Evolutionary conservation across 2,888 invertebrate genomes (phyloP).

Genomic region (Nemapogon koenigi): DNA sequence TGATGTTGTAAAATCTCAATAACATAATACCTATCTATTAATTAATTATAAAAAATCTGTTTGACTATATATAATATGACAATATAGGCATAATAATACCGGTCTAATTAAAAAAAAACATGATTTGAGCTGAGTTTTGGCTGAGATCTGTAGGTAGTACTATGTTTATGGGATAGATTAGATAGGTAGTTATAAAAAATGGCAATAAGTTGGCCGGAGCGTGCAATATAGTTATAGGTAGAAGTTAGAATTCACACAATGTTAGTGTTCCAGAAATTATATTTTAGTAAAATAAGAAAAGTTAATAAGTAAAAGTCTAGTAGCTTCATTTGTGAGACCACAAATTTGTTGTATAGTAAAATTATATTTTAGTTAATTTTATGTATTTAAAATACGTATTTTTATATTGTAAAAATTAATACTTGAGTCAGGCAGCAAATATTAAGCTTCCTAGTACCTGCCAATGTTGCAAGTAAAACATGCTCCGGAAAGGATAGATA

Average conservation of each 20-base stretch:
- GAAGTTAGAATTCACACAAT: not conserved
- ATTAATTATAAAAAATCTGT: no score
- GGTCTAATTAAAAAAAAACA: no score
- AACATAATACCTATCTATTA: no score
- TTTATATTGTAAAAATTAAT: conserved; percentile 10
- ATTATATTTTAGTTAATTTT: not conserved
- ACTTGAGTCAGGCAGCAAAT: conserved; percentile 51
- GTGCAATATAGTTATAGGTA: no score
- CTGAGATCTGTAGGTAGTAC: no score
- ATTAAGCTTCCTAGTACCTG: conserved; percentile 63
- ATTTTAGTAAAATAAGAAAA: not conserved
- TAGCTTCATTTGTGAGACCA: not conserved
- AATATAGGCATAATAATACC: no score
- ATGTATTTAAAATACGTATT: conserved; percentile 9
- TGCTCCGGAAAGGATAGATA: conserved; percentile 43
- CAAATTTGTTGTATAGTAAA: not conserved
- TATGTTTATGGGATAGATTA: no score
- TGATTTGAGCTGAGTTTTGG: no score
- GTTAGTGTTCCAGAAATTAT: not conserved
- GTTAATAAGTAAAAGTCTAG: not conserved
- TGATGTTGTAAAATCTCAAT: no score
- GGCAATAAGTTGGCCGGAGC: no score
- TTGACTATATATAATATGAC: no score
- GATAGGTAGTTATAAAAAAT: no score
- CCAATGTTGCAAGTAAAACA: conserved; percentile 25